Evolutionary conservation across 2,888 invertebrate species (phyloP).

Genomic region (Eristalis pertinax): DNA sequence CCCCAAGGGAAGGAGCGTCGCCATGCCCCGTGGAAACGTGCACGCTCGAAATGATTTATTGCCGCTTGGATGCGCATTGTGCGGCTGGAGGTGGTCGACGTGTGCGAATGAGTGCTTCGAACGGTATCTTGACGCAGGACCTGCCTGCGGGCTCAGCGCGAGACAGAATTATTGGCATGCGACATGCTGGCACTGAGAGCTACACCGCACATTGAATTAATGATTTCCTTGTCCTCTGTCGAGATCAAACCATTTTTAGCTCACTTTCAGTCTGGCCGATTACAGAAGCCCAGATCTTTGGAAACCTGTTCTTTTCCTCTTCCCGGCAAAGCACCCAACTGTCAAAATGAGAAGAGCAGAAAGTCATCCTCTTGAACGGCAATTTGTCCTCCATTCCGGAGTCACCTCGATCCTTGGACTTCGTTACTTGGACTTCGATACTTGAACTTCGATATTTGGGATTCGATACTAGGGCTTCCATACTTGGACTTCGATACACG

Average conservation of each 20-base stretch:
- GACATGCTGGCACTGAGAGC: background rate
- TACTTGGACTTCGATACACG: slow-evolving; percentile 37
- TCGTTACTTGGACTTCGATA: slow-evolving; percentile 1
- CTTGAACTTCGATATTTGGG: slow-evolving; percentile 32
- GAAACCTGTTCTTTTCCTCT: background rate
- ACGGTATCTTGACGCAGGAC: background rate
- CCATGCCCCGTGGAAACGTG: background rate
- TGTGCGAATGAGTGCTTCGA: background rate
- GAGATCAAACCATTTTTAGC: background rate
- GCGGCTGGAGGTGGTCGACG: background rate
- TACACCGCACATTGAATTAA: background rate
- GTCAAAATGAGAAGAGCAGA: background rate
- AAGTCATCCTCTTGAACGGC: background rate
- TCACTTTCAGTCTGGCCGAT: background rate
- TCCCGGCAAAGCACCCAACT: background rate
- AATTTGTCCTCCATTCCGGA: background rate
- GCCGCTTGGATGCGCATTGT: background rate
- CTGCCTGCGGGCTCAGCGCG: background rate
- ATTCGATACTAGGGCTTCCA: too few relatives aligned
- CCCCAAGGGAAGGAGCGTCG: background rate
- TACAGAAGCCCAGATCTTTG: background rate
- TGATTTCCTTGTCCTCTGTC: background rate
- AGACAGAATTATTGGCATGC: background rate
- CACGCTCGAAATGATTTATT: background rate
- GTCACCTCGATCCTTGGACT: background rate